Evolutionary conservation across 2,888 invertebrate species (phyloP).

Genomic region (Diaperis boleti): DNA sequence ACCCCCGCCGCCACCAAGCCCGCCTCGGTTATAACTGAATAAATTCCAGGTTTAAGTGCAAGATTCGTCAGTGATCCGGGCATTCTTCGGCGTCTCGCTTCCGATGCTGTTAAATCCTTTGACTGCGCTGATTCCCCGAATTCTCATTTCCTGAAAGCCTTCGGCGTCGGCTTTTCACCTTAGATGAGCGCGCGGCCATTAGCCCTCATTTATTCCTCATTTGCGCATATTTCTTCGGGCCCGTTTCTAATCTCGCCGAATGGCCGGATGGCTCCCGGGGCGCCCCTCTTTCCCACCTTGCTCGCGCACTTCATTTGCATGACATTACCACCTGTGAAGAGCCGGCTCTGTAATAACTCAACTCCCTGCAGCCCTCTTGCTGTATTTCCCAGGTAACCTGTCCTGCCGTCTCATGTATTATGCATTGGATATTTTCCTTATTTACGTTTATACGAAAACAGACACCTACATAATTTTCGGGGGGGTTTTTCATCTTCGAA

Average conservation of each 20-base stretch:
- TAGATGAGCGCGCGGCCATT: slow-evolving; percentile 52
- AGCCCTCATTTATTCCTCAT: slow-evolving; percentile 57
- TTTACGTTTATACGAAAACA: slow-evolving; percentile 64
- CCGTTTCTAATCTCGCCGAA: slow-evolving; percentile 53
- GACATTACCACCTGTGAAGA: slow-evolving; percentile 53
- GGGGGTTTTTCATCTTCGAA: slow-evolving; percentile 51
- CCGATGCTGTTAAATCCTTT: slow-evolving; percentile 45
- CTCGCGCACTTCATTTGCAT: slow-evolving; percentile 57
- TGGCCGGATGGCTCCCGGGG: slow-evolving; percentile 49
- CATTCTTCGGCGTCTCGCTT: slow-evolving; percentile 28
- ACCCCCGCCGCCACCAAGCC: no score
- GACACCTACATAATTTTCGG: slow-evolving; percentile 63
- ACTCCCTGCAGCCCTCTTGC: slow-evolving; percentile 52
- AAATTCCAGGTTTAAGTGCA: slow-evolving; percentile 35
- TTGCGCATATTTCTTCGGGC: slow-evolving; percentile 55
- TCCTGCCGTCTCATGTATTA: slow-evolving; percentile 63
- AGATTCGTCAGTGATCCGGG: no score
- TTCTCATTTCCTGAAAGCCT: slow-evolving; percentile 53
- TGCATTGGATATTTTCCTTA: slow-evolving; percentile 66
- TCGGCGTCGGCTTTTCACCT: slow-evolving; percentile 50
- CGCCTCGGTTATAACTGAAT: no score
- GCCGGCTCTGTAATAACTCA: slow-evolving; percentile 57
- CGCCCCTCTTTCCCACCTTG: slow-evolving; percentile 39
- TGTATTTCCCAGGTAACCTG: slow-evolving; percentile 61
- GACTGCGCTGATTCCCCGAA: slow-evolving; percentile 50